A percentile compares a stretch with the other conserved stretches of the same genome.
phyloP scores from a whole-genome alignment of 2,113 vertebrate species.

The Oncorhynchus gorbuscha region DNA sequence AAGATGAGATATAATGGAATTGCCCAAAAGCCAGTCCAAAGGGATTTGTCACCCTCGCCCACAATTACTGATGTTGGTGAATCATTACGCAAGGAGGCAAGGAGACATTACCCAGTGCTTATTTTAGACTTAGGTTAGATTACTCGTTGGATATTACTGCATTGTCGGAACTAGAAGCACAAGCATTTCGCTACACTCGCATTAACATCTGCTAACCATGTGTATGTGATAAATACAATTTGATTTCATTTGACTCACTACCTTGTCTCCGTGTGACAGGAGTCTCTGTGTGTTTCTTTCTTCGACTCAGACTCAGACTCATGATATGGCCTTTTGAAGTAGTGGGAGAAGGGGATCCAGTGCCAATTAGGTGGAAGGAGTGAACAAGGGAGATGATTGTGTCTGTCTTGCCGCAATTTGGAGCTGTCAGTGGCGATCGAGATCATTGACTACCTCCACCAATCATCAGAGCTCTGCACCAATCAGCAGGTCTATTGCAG shows the following conservation, averaged over 20 bases:
- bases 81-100: constrained; percentile 16
- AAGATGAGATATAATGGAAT: constrained; percentile 20
- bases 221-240: no score
- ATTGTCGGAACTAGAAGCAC: no score
- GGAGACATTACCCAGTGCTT: constrained; percentile 28
- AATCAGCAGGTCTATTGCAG: constrained; percentile 39
- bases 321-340: background rate
- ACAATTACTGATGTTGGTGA: constrained; percentile 24
- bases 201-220: no score
- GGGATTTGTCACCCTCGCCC: constrained; percentile 47
- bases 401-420: constrained; percentile 59
- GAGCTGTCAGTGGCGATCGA: constrained; percentile 65
- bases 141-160: no score
- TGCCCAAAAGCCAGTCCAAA: constrained; percentile 31
- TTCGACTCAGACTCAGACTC: background rate
- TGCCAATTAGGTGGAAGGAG: background rate
- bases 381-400: constrained; percentile 36
- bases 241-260: background rate
- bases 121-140: constrained; percentile 3
- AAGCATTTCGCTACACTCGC: no score
- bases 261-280: constrained; percentile 17
- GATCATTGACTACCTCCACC: constrained; percentile 63
- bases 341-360: constrained; percentile 2
- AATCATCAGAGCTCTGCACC: constrained; percentile 45
- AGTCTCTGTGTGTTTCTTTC: constrained; percentile 12